Conservation (phyloP, 2,888 invertebrate genomes). For the Hypolimnas misippus region DNA sequence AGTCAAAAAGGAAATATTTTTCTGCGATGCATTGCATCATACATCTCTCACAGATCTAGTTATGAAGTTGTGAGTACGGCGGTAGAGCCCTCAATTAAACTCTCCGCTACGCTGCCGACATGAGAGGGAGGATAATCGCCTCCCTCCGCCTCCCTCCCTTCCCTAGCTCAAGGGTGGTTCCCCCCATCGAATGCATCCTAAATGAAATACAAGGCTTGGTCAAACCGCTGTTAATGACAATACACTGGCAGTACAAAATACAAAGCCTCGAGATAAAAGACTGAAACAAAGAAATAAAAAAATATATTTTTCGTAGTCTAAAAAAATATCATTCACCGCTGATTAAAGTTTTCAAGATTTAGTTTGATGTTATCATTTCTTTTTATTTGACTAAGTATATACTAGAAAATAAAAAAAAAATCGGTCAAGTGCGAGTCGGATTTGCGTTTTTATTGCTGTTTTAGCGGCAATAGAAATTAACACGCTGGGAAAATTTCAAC, state of each 20-base stretch:
- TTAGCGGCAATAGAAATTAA: too few relatives aligned
- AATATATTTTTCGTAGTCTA: background rate
- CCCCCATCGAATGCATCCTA: slow-evolving; percentile 28
- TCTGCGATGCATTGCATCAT: background rate
- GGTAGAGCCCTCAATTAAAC: slow-evolving; percentile 46
- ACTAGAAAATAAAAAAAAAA: background rate
- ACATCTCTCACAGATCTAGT: slow-evolving; percentile 26
- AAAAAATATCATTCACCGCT: too few relatives aligned
- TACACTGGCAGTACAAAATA: background rate
- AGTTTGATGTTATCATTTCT: too few relatives aligned
- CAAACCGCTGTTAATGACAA: slow-evolving; percentile 21
- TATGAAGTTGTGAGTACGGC: slow-evolving; percentile 34
- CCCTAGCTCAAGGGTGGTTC: slow-evolving; percentile 14
- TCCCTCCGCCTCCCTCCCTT: slow-evolving; percentile 20
- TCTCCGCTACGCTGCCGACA: slow-evolving; percentile 40
- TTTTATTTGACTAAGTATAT: too few relatives aligned
- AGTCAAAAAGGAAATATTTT: too few relatives aligned
- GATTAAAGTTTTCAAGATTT: too few relatives aligned
- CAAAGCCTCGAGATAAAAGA: background rate
- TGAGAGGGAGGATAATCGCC: slow-evolving; percentile 48
- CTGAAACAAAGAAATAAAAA: background rate
- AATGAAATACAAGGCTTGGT: slow-evolving; percentile 26
- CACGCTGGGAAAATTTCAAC: too few relatives aligned
- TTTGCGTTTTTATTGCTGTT: too few relatives aligned
- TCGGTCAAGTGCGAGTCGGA: too few relatives aligned